Evolutionary conservation across 2,888 invertebrate species (phyloP).

Genomic region (Nephrotoma flavescens): DNA sequence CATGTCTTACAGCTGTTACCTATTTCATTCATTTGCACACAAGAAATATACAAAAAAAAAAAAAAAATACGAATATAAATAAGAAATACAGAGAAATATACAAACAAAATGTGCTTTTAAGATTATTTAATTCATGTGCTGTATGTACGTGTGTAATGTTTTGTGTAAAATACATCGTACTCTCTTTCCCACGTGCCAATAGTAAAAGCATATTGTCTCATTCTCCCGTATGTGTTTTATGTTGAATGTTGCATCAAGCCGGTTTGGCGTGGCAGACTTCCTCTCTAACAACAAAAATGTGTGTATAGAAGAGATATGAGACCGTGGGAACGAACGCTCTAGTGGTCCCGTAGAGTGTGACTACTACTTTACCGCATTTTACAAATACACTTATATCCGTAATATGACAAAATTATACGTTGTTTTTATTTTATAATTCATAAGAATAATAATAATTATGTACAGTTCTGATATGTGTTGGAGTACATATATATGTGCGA

Average conservation of each 20-base stretch:
- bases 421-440: neutral
- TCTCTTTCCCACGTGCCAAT: neutral
- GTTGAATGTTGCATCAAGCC: slow-evolving; percentile 12
- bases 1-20: slow-evolving; percentile 5
- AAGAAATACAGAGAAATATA: neutral
- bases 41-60: neutral
- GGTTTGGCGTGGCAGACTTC: slow-evolving; percentile 21
- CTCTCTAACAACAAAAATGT: slow-evolving; percentile 9
- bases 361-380: neutral
- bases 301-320: slow-evolving; percentile 23
- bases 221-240: neutral
- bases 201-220: neutral
- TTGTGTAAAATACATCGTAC: neutral
- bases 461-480: neutral
- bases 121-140: neutral
- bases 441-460: neutral
- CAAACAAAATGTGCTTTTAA: neutral
- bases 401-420: neutral
- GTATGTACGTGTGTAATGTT: neutral
- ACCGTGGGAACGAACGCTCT: slow-evolving; percentile 30
- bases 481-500: neutral
- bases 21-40: slow-evolving; percentile 3
- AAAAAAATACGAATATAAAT: neutral
- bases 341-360: slow-evolving; percentile 12
- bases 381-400: neutral